Conservation (phyloP, 2,888 invertebrate species). For the Campoplex capitator region DNA sequence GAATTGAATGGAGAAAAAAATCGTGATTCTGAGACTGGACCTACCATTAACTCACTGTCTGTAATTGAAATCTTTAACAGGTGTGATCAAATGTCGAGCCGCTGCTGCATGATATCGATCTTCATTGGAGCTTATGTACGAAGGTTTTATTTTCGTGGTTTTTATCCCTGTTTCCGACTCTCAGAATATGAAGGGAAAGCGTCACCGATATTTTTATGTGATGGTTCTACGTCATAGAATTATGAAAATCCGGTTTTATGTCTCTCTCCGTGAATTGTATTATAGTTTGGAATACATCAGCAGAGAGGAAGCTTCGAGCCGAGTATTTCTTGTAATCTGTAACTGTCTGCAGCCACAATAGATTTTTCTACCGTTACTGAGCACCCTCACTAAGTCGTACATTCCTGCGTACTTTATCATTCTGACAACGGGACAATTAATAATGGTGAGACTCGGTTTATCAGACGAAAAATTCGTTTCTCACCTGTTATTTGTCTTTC, state of each 20-base stretch:
- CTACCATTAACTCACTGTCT: background rate
- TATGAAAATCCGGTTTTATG: background rate
- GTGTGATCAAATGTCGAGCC: too few species aligned
- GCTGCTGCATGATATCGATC: background rate
- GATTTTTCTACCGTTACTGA: constrained; percentile 13
- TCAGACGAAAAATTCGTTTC: constrained; percentile 22
- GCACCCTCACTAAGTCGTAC: constrained; percentile 5
- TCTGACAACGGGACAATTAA: constrained; percentile 40
- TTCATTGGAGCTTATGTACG: background rate
- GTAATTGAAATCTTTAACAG: background rate
- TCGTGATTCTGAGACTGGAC: background rate
- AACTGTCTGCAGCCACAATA: constrained; percentile 13
- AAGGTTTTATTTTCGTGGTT: background rate
- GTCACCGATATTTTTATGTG: background rate
- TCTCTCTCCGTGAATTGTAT: background rate
- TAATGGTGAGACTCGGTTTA: constrained; percentile 28
- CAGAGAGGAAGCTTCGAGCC: background rate
- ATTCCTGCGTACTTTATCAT: constrained; percentile 26
- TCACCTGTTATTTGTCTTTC: constrained; percentile 2
- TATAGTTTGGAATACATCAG: constrained; percentile 6
- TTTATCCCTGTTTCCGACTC: background rate
- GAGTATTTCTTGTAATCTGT: constrained; percentile 10
- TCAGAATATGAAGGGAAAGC: background rate
- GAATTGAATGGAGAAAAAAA: background rate
- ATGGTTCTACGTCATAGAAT: background rate